Percentiles rank a stretch among this genome's conserved stretches.
Evolutionary conservation across 2,888 invertebrate species (phyloP).

Genomic region (Schrankia costaestrigalis): DNA sequence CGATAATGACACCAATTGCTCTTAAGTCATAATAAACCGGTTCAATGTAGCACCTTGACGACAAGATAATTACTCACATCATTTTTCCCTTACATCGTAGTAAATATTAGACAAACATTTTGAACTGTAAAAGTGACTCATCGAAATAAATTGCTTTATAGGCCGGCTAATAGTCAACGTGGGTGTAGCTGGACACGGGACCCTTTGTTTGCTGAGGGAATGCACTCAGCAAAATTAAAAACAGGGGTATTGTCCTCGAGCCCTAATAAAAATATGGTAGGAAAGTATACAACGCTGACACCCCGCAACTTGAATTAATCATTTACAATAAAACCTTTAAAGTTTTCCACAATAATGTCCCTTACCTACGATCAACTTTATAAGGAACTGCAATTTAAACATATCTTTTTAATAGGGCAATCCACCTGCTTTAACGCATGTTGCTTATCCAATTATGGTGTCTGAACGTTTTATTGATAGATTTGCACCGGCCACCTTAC

Average conservation of each 20-base stretch:
- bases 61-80: constrained; percentile 47
- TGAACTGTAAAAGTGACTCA: constrained; percentile 62
- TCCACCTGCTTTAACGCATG: constrained; percentile 59
- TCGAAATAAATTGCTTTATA: constrained; percentile 66
- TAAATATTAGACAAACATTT: constrained; percentile 45
- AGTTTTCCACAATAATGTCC: too few relatives aligned
- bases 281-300: too few relatives aligned
- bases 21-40: constrained; percentile 42
- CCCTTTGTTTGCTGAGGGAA: constrained; percentile 74
- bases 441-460: constrained; percentile 57
- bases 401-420: constrained; percentile 46
- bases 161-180: constrained; percentile 52
- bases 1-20: constrained; percentile 55
- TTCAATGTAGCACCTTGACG: constrained; percentile 39
- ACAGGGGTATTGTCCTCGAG: constrained; percentile 50
- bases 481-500: constrained; percentile 53
- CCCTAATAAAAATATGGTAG: constrained; percentile 36
- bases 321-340: too few relatives aligned
- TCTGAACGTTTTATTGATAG: constrained; percentile 54
- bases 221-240: constrained; percentile 77
- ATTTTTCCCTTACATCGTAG: constrained; percentile 39
- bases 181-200: constrained; percentile 67
- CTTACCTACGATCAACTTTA: too few relatives aligned
- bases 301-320: too few relatives aligned
- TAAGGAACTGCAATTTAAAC: constrained; percentile 32